These are phyloP conservation scores for Coracias cyanogaster DNA, from an alignment of 2,797 vertebrate species.

Conservation along the genomic window DNA sequence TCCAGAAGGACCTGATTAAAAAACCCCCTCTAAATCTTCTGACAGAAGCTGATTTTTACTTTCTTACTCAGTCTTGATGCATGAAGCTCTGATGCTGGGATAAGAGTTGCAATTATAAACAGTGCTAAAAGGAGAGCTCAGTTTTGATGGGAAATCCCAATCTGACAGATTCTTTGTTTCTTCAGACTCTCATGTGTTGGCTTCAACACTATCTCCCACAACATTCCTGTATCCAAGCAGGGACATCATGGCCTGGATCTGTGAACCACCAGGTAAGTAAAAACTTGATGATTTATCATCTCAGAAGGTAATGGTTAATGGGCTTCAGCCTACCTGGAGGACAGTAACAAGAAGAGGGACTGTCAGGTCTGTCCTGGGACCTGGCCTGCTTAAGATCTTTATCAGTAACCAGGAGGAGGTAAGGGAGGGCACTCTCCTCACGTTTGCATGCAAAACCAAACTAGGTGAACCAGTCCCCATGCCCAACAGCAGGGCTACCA, in stretches of 20 bases:
- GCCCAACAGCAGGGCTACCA: neutral
- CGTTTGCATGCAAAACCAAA: neutral
- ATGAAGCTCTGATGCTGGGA: neutral
- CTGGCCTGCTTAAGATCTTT: neutral
- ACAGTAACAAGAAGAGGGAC: neutral
- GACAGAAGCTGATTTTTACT: neutral
- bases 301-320: neutral
- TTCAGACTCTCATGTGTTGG: neutral
- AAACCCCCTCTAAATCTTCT: neutral
- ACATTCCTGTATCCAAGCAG: neutral
- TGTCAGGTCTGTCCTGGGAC: neutral
- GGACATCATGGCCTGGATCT: neutral
- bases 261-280: neutral
- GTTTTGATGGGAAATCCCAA: neutral
- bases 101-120: neutral
- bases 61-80: neutral
- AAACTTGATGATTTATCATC: neutral
- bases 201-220: neutral
- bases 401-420: neutral
- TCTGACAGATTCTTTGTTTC: neutral
- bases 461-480: neutral
- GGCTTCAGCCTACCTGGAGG: neutral
- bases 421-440: accelerated
- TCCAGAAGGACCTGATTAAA: neutral
- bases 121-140: neutral